Evolutionary conservation across 2,888 invertebrate genomes (phyloP).

Genomic region (Athrips mouffetella): DNA sequence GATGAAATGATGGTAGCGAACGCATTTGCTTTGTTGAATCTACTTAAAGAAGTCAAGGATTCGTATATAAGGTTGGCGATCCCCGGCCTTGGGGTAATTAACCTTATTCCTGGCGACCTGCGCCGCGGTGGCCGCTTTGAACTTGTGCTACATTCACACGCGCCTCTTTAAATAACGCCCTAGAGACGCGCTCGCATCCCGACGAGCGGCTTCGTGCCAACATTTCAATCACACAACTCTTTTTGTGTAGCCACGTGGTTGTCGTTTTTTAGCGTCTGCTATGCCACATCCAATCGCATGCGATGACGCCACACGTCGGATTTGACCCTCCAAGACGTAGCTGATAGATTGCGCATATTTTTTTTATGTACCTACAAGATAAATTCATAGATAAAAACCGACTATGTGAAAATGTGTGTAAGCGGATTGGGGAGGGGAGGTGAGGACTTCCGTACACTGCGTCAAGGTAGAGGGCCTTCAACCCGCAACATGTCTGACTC

Average conservation of each 20-base stretch:
- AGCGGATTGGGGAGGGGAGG: conserved; percentile 13
- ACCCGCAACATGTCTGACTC: conserved; percentile 31
- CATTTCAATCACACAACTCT: conserved; percentile 50
- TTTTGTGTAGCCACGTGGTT: conserved; percentile 55
- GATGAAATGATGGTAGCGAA: too few relatives aligned
- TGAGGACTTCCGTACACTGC: conserved; percentile 42
- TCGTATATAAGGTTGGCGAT: conserved; percentile 36
- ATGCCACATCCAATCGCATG: conserved; percentile 2
- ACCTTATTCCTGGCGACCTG: conserved; percentile 59
- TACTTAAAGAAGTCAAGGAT: conserved; percentile 32
- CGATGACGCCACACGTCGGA: conserved; percentile 5
- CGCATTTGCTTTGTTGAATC: conserved; percentile 30
- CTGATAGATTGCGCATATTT: conserved; percentile 22
- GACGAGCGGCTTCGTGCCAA: conserved; percentile 54
- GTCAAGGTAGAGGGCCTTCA: conserved; percentile 46
- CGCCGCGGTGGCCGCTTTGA: conserved; percentile 55
- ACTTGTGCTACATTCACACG: conserved; percentile 69
- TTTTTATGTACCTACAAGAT: conserved; percentile 3
- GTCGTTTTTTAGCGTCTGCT: conserved; percentile 29
- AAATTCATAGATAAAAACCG: neutral
- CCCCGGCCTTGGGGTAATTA: conserved; percentile 69
- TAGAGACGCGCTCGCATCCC: conserved; percentile 45
- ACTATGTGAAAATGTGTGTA: conserved; percentile 1
- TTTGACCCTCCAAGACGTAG: conserved; percentile 18
- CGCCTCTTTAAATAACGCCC: conserved; percentile 63